Conservation (phyloP, 2,797 vertebrate genomes). For the Lacerta bilineata region DNA sequence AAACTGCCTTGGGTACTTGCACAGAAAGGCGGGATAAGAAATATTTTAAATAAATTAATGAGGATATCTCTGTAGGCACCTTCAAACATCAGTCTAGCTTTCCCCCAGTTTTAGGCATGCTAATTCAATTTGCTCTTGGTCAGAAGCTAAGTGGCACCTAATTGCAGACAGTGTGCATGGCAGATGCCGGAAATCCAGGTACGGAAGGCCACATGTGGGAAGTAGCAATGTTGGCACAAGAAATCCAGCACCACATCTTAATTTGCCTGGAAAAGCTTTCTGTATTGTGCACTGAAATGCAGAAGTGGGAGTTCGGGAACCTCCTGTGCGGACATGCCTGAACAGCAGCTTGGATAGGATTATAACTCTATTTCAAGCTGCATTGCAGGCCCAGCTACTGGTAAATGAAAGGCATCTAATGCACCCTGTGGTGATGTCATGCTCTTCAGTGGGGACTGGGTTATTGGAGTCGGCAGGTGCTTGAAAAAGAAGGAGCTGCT, state of each 20-base stretch:
- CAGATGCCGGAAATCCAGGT: neutral
- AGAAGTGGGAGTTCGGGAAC: slow-evolving; percentile 37
- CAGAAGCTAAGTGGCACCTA: neutral
- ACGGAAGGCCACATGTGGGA: neutral
- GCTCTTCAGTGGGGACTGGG: slow-evolving; percentile 18
- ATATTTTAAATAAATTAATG: neutral
- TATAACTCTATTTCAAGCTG: slow-evolving; percentile 7
- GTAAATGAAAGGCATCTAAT: slow-evolving; percentile 51
- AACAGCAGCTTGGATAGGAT: slow-evolving; percentile 34
- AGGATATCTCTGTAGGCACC: neutral
- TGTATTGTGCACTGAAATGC: neutral
- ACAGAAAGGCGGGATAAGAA: neutral
- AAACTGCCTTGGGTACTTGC: neutral
- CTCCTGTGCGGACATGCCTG: slow-evolving; percentile 32
- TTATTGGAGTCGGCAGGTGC: slow-evolving; percentile 47
- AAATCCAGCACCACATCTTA: neutral
- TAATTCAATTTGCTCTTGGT: neutral
- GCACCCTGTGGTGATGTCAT: slow-evolving; percentile 52
- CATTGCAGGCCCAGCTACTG: slow-evolving; percentile 17
- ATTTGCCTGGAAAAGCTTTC: slow-evolving; percentile 5
- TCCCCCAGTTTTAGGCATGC: neutral
- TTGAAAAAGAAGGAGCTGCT: neutral
- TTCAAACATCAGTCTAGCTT: neutral
- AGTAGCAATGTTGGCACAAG: neutral
- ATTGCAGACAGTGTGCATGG: neutral